Evolutionary conservation across 2,113 vertebrate species (phyloP).

Genomic region (Parus major): DNA sequence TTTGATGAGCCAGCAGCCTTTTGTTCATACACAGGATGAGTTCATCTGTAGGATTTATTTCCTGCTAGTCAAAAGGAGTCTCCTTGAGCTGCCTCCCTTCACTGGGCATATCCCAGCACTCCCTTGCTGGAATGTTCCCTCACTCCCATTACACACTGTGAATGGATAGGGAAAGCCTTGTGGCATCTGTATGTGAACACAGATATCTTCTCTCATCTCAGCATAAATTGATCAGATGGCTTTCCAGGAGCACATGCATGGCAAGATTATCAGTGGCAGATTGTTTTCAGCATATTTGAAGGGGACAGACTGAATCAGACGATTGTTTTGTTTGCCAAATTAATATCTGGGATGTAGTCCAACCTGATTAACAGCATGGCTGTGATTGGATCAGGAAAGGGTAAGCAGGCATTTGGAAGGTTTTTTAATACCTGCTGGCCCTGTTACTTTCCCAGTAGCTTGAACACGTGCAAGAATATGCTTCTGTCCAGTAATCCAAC

Average conservation of each 20-base stretch:
- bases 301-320: not conserved
- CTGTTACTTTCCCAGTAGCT: not conserved
- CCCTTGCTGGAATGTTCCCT: not conserved
- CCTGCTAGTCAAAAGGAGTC: not conserved
- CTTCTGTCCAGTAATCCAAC: conserved; percentile 4
- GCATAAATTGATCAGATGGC: not conserved
- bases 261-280: not conserved
- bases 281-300: not conserved
- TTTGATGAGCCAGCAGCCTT: not conserved
- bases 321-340: conserved; percentile 28
- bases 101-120: not conserved
- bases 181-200: accelerated
- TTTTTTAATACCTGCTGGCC: conserved; percentile 14
- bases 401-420: conserved; percentile 29
- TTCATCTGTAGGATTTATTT: not conserved
- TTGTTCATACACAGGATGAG: accelerated
- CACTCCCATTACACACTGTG: not conserved
- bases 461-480: not conserved
- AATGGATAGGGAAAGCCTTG: not conserved
- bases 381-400: conserved; percentile 20
- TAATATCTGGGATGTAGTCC: conserved; percentile 47
- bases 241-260: not conserved
- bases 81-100: not conserved
- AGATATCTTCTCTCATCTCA: accelerated
- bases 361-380: not conserved